Evolutionary conservation across 2,797 vertebrate species (phyloP).

Genomic region (Poeciliopsis paucimaculata): DNA sequence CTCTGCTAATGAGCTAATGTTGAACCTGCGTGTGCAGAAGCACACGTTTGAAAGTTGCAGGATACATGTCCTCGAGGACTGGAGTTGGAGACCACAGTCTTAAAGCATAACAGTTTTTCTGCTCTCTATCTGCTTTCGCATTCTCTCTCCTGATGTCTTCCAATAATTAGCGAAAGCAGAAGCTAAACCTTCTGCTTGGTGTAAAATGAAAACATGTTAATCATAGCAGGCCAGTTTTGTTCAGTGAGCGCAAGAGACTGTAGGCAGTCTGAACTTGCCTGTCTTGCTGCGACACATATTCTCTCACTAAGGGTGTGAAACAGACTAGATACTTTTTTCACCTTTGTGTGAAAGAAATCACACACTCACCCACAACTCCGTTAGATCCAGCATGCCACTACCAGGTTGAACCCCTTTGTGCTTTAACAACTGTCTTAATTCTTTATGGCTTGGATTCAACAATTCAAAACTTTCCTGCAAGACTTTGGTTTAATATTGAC

Average conservation of each 20-base stretch:
- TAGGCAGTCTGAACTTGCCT: neutral
- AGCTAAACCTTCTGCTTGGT: neutral
- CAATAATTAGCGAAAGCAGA: neutral
- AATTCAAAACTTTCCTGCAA: neutral
- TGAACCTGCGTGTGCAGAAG: too few relatives aligned
- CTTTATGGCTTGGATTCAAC: neutral
- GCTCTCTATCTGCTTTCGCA: neutral
- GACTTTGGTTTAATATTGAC: neutral
- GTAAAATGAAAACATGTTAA: neutral
- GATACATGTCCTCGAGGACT: too few relatives aligned
- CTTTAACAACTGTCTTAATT: neutral
- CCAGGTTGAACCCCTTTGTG: neutral
- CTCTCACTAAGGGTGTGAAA: neutral
- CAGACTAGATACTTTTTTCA: neutral
- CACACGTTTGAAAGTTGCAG: too few relatives aligned
- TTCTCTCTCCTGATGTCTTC: neutral
- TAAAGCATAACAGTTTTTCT: neutral
- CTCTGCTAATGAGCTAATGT: too few relatives aligned
- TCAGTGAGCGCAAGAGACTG: neutral
- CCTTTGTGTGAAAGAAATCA: neutral
- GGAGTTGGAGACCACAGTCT: too few relatives aligned
- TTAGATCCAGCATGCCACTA: neutral
- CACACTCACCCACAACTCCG: neutral
- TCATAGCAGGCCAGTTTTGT: neutral
- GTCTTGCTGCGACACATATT: neutral